Conservation (phyloP, 1,140 invertebrate species). For the Liolophura sinensis region DNA sequence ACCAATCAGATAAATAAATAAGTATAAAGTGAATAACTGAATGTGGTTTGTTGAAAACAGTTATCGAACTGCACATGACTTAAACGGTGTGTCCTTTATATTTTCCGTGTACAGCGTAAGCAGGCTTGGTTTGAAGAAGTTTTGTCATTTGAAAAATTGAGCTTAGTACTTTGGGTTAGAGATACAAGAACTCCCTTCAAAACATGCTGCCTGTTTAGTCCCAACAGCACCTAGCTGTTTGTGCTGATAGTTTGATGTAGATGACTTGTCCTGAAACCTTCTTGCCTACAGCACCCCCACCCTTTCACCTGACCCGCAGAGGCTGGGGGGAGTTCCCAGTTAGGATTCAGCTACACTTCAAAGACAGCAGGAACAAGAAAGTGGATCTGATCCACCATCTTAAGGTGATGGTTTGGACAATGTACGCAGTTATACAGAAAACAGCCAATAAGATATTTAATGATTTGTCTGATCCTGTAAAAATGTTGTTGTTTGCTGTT, state of each 20-base stretch:
- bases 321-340: slow-evolving; percentile 93
- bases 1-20: too few relatives aligned
- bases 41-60: too few relatives aligned
- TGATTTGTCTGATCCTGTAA: background rate
- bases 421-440: background rate
- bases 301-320: slow-evolving; percentile 79
- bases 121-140: too few relatives aligned
- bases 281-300: slow-evolving; percentile 65
- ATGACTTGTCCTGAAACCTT: slow-evolving; percentile 16
- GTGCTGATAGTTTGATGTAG: slow-evolving; percentile 5
- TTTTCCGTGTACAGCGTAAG: too few relatives aligned
- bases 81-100: too few relatives aligned
- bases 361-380: slow-evolving; percentile 74
- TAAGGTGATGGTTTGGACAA: slow-evolving; percentile 57
- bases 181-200: background rate
- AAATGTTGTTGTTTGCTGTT: too few relatives aligned
- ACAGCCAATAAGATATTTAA: too few relatives aligned
- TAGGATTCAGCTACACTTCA: slow-evolving; percentile 79
- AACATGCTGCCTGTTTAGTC: background rate
- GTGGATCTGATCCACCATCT: slow-evolving; percentile 80
- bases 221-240: background rate
- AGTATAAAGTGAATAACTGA: too few relatives aligned
- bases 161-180: too few relatives aligned
- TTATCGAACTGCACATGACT: too few relatives aligned
- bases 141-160: too few relatives aligned